Evolutionary conservation across 1,140 invertebrate species (phyloP).

Genomic region (Neuroterus valhalla): DNA sequence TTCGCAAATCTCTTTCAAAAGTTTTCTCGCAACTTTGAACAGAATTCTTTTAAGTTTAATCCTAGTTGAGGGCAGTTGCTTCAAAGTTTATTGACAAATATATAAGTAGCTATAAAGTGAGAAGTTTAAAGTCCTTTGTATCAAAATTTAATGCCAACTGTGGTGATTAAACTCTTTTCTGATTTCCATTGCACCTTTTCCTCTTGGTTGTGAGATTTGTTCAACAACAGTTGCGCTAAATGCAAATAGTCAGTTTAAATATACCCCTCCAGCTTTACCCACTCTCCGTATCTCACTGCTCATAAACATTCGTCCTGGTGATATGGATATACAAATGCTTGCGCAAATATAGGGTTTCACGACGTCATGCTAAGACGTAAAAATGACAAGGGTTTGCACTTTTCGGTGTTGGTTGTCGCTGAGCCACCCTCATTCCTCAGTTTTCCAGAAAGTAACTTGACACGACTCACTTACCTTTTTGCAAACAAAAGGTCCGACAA

Average conservation of each 20-base stretch:
- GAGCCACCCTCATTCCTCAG: conserved; percentile 20
- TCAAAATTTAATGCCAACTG: no score
- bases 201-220: no score
- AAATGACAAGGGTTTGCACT: conserved; percentile 28
- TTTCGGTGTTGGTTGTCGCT: conserved; percentile 20
- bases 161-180: no score
- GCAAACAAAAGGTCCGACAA: conserved; percentile 14
- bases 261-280: neutral
- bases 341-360: conserved; percentile 25
- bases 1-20: no score
- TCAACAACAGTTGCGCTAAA: neutral
- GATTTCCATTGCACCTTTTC: no score
- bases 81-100: no score
- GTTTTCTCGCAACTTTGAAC: no score
- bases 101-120: no score
- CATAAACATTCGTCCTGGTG: conserved; percentile 16
- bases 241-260: conserved; percentile 15
- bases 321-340: conserved; percentile 31
- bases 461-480: conserved; percentile 17
- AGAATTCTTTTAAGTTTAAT: no score
- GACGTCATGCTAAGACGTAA: conserved; percentile 29
- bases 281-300: conserved; percentile 5
- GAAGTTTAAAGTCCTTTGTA: no score
- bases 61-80: no score
- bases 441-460: conserved; percentile 29